Conservation (phyloP, 2,888 invertebrate species). For the Trichopoda pennipes region DNA sequence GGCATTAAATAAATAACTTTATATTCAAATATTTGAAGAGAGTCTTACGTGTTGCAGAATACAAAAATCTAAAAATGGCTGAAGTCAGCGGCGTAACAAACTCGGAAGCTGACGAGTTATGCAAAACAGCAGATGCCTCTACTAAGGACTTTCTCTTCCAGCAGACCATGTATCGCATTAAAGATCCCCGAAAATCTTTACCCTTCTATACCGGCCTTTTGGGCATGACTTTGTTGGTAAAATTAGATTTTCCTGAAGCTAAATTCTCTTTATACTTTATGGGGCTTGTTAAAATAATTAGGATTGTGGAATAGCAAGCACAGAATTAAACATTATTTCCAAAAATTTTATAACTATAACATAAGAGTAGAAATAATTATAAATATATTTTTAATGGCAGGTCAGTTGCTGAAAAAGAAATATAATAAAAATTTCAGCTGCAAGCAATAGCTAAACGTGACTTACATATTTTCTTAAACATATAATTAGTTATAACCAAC, state of each 20-base stretch:
- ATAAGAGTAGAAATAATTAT: too few species aligned
- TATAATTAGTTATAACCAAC: slow-evolving; percentile 31
- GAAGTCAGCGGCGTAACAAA: slow-evolving; percentile 84
- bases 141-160: slow-evolving; percentile 95
- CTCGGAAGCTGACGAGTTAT: slow-evolving; percentile 87
- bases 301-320: too few species aligned
- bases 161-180: slow-evolving; percentile 98
- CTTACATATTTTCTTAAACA: not conserved
- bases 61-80: slow-evolving; percentile 76
- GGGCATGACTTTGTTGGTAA: slow-evolving; percentile 94
- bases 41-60: not conserved
- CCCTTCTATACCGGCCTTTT: slow-evolving; percentile 95
- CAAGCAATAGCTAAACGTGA: slow-evolving; percentile 17
- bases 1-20: too few species aligned
- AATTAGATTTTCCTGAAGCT: slow-evolving; percentile 93
- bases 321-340: too few species aligned
- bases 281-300: slow-evolving; percentile 82
- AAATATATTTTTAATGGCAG: too few species aligned
- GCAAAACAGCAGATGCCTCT: slow-evolving; percentile 85
- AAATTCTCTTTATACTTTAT: slow-evolving; percentile 95
- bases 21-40: not conserved
- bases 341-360: too few species aligned
- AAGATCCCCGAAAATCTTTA: slow-evolving; percentile 92
- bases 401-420: not conserved
- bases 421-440: not conserved